Evolutionary conservation across 2,888 invertebrate genomes (phyloP).

Genomic region (Pediacus dermestoides): DNA sequence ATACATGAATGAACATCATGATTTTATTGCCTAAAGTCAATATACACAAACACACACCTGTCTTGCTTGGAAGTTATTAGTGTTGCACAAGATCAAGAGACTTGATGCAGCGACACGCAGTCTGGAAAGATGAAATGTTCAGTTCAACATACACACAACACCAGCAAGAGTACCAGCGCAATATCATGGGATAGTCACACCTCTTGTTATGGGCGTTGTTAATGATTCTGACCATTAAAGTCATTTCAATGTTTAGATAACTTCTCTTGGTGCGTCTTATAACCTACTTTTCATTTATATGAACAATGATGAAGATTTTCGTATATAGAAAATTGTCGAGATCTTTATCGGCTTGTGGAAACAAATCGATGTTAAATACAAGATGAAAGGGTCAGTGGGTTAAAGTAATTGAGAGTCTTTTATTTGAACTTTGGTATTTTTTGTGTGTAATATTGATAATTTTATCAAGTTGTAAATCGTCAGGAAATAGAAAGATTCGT

Average conservation of each 20-base stretch:
- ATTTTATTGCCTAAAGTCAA: no score
- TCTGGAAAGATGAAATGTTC: no score
- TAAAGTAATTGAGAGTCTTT: constrained; percentile 14
- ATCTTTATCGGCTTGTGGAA: no score
- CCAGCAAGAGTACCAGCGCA: no score
- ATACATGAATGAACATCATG: no score
- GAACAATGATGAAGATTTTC: constrained; percentile 11
- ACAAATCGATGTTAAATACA: constrained; percentile 12
- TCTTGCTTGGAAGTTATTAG: constrained; percentile 10
- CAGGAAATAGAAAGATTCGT: no score
- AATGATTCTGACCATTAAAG: constrained; percentile 4
- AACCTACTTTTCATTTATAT: constrained; percentile 11
- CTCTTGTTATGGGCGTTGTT: not conserved
- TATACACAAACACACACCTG: constrained; percentile 2
- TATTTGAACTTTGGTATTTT: no score
- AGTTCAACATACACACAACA: no score
- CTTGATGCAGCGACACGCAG: constrained; percentile 12
- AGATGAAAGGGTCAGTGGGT: constrained; percentile 13
- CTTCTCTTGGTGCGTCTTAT: constrained; percentile 5
- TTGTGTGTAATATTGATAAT: no score
- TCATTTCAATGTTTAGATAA: constrained; percentile 13
- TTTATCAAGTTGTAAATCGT: no score
- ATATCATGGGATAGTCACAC: not conserved
- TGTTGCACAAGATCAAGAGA: constrained; percentile 12
- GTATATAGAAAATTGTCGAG: constrained; percentile 12